Conservation (phyloP, 2,113 vertebrate genomes). For the Sander vitreus region DNA sequence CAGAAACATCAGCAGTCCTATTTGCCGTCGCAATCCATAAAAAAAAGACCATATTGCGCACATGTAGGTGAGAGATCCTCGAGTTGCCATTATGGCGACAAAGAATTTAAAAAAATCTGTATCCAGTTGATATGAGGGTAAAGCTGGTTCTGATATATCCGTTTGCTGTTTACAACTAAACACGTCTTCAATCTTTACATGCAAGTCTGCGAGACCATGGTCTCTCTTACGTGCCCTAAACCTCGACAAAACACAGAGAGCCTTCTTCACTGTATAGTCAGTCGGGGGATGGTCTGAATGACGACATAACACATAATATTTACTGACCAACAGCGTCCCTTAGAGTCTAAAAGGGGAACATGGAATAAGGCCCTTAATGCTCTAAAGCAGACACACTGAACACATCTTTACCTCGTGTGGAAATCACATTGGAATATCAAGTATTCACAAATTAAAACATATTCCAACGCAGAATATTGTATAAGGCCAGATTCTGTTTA, state of each 20-base stretch:
- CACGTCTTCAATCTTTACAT: neutral
- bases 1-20: conserved; percentile 1
- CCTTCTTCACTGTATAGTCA: neutral
- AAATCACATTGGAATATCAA: neutral
- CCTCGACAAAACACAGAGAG: neutral
- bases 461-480: neutral
- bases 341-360: conserved; percentile 2
- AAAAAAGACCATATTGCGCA: conserved; percentile 26
- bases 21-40: neutral
- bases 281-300: neutral
- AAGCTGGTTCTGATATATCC: neutral
- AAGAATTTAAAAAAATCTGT: neutral
- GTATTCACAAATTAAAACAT: neutral
- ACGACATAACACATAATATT: neutral
- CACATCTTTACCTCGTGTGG: neutral
- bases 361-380: neutral
- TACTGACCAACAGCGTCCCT: conserved; percentile 19
- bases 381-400: neutral
- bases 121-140: neutral
- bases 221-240: neutral
- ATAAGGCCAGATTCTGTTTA: too few relatives aligned
- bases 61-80: neutral
- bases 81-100: neutral
- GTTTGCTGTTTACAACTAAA: neutral
- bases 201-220: neutral